A percentile compares a stretch with the other conserved stretches of the same genome.
Conservation (phyloP, 2,113 vertebrate species). For the Coptodon bakossiorum region DNA sequence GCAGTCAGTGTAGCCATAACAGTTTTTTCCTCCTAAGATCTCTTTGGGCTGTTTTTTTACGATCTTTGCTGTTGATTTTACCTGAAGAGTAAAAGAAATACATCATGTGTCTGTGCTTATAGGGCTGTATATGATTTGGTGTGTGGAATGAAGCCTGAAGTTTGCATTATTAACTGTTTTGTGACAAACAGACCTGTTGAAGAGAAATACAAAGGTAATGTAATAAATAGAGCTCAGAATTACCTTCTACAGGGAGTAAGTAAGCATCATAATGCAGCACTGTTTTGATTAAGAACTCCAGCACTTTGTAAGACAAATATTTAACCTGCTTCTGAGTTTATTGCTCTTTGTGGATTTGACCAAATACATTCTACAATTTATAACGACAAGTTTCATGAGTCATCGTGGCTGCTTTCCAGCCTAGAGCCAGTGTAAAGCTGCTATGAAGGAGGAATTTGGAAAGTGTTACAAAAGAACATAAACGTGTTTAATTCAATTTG, state of each 20-base stretch:
- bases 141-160: background rate
- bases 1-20: background rate
- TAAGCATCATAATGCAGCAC: background rate
- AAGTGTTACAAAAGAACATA: background rate
- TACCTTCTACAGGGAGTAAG: background rate
- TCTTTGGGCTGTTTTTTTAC: background rate
- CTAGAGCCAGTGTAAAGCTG: background rate
- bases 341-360: background rate
- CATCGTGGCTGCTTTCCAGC: rapidly evolving
- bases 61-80: background rate
- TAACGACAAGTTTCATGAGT: background rate
- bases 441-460: background rate
- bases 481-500: background rate
- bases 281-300: background rate
- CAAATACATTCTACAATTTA: background rate
- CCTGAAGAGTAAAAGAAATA: background rate
- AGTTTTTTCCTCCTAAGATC: background rate
- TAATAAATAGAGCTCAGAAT: background rate
- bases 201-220: background rate
- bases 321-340: background rate
- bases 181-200: background rate
- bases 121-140: rapidly evolving
- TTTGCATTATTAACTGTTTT: background rate
- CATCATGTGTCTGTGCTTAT: background rate
- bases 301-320: background rate